Conservation (phyloP, 2,888 invertebrate species). For the Agrochola macilenta region DNA sequence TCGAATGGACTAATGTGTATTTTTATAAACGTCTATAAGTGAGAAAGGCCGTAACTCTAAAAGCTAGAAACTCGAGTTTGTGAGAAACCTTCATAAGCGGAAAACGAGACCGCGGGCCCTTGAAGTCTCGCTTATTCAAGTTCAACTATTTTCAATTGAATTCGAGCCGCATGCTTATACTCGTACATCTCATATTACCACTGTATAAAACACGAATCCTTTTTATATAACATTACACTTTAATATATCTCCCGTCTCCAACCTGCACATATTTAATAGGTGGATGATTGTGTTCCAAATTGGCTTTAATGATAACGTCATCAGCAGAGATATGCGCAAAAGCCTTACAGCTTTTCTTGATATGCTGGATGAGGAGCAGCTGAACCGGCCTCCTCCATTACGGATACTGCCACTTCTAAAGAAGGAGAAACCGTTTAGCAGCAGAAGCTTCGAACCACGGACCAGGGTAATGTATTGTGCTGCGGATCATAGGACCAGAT, state of each 20-base stretch:
- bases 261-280: constrained; percentile 42
- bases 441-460: constrained; percentile 69
- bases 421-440: constrained; percentile 73
- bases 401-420: constrained; percentile 69
- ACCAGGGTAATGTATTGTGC: constrained; percentile 65
- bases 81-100: no score
- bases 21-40: no score
- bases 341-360: constrained; percentile 72
- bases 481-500: constrained; percentile 50
- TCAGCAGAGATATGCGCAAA: constrained; percentile 69
- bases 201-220: not conserved
- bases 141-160: not conserved
- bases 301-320: constrained; percentile 56
- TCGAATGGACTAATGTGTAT: no score
- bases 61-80: no score
- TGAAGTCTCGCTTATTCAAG: no score
- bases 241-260: constrained; percentile 55
- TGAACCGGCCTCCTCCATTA: constrained; percentile 73
- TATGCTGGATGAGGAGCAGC: constrained; percentile 70
- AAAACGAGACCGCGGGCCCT: no score
- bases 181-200: not conserved
- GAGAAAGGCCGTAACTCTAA: no score
- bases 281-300: constrained; percentile 39
- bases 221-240: constrained; percentile 16
- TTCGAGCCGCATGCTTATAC: not conserved